Evolutionary conservation across 2,888 invertebrate species (phyloP), one percentile per base, ranked within the genome.

Genomic region (Elegia similella): DNA sequence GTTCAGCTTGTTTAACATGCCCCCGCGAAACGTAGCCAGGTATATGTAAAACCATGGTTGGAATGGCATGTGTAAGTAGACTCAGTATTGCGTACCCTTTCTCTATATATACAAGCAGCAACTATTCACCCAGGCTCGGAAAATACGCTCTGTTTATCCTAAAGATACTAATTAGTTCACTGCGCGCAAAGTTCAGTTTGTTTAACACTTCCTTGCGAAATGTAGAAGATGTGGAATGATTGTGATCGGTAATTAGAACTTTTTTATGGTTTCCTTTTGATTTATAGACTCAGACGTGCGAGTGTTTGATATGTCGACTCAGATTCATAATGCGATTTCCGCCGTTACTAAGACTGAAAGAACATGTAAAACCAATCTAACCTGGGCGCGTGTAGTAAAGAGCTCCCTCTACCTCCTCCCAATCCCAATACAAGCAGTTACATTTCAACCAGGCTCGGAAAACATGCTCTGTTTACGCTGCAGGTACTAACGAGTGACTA

Each of bases 401-500:
- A 23, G 23, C n/a, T n/a, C n/a, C 23, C 23, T 46, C 23, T n/a
- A n/a, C 38, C 16, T 8, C 10, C n/a, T n/a, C n/a, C n/a, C n/a
- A n/a, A n/a, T n/a, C n/a, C n/a, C n/a, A n/a, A n/a, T n/a, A 12
- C n/a, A n/a, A 38, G 38, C 38, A n/a, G 38, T n/a, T 12, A 38
- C 38, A 12, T 30, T 13, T 13, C 48, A 32, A 10, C 13, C 32
- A 30, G 16, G 12, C 34, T 3, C 30, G n/a, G n/a, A n/a, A n/a
- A n/a, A n/a, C 13, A 23, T n/a, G 2, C 17, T 12, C 54, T 42
- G 42, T 56, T 29, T 42, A 42, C 16, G 13, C 47, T 17, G 17
- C 34, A 42, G 38, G 48, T 47, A 48, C 56, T 48, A 56, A 56
- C 56, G 29, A 56, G 48, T 30, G 42, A 56, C 56, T 56, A 56